Percentiles rank a stretch among this genome's conserved stretches.
Conservation (phyloP, 2,113 vertebrate genomes). For the Alces alces region DNA sequence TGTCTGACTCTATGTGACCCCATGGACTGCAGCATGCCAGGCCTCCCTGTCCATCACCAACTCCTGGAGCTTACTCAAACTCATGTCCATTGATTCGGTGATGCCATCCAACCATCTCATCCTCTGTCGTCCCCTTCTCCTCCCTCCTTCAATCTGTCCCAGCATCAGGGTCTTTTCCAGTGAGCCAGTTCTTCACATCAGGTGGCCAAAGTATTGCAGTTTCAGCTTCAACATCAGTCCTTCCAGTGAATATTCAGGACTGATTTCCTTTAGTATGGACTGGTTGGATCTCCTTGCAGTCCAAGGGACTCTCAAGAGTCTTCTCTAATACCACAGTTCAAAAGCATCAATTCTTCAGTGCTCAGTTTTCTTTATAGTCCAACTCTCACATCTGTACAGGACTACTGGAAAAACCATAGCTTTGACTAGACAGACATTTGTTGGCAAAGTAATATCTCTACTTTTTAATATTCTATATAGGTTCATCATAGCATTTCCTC, state of each 20-base stretch:
- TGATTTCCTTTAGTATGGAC: not conserved
- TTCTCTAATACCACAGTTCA: not conserved
- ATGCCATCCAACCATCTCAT: not conserved
- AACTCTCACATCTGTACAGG: not conserved
- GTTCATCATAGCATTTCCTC: not conserved
- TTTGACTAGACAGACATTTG: not conserved
- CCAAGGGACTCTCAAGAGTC: not conserved
- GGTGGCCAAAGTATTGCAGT: not conserved
- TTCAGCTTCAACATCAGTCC: not conserved
- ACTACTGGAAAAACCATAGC: not conserved
- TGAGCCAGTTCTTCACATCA: not conserved
- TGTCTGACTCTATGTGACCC: not conserved
- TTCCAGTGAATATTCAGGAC: not conserved
- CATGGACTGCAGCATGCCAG: not conserved
- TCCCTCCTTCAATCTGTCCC: rapidly evolving
- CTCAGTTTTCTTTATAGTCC: not conserved
- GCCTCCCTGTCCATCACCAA: not conserved
- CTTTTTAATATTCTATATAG: not conserved
- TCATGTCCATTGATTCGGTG: rapidly evolving
- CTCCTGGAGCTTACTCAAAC: not conserved
- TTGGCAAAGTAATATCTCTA: not conserved
- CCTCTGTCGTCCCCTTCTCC: not conserved
- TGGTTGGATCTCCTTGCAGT: not conserved
- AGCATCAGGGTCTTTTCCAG: not conserved
- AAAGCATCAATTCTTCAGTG: not conserved